Conservation (phyloP, 2,113 vertebrate species). For the Aegithalos caudatus region DNA sequence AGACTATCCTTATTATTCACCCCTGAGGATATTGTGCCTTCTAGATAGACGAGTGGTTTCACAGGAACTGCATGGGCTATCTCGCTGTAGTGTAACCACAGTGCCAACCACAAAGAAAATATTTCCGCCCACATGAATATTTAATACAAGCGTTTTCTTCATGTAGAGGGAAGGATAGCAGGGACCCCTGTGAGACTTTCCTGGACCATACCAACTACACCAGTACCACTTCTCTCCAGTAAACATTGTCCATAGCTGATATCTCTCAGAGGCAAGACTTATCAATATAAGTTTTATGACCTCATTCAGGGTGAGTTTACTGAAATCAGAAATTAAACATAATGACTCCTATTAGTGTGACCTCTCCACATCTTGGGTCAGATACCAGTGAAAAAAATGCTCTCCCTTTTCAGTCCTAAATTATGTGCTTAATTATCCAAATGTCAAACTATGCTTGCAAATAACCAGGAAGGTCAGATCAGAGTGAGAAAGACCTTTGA, state of each 20-base stretch:
- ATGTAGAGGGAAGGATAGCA: neutral
- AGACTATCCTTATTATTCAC: neutral
- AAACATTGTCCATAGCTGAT: neutral
- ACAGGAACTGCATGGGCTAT: neutral
- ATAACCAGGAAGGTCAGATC: constrained; percentile 25
- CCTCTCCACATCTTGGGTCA: neutral
- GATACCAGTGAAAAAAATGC: neutral
- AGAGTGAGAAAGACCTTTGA: neutral
- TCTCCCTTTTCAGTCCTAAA: constrained; percentile 12
- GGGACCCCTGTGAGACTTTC: neutral
- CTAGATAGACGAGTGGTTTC: neutral
- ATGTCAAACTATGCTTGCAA: constrained; percentile 12
- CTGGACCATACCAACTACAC: neutral
- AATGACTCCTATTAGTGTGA: neutral
- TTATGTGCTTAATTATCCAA: constrained; percentile 45
- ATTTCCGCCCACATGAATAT: constrained; percentile 14
- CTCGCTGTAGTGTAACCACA: neutral
- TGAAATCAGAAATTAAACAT: neutral
- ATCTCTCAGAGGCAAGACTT: neutral
- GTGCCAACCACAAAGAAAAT: constrained; percentile 29
- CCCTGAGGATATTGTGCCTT: neutral
- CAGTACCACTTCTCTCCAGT: neutral
- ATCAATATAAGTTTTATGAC: neutral
- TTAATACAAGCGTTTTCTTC: neutral
- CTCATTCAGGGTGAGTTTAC: neutral